A percentile compares a stretch with the other conserved stretches of the same genome.
These are phyloP conservation scores for Heliconius aoede DNA, from an alignment of 2,888 invertebrate genomes.

Conservation along the genomic window DNA sequence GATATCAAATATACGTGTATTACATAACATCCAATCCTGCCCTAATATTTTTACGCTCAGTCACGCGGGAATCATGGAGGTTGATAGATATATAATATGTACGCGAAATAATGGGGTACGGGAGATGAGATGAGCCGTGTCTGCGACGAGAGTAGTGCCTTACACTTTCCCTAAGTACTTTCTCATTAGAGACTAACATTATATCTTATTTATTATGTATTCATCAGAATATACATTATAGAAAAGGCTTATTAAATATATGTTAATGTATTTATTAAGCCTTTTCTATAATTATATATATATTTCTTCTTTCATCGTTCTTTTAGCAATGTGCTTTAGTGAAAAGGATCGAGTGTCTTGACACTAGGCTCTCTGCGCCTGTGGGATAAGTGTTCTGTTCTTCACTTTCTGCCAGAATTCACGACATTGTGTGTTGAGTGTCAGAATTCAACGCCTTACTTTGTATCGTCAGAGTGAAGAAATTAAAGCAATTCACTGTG, in stretches of 20 bases:
- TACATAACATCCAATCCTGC: slow-evolving; percentile 14
- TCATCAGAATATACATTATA: background rate
- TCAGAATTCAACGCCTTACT: too few relatives aligned
- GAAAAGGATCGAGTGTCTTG: too few relatives aligned
- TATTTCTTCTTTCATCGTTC: too few relatives aligned
- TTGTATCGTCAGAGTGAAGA: too few relatives aligned
- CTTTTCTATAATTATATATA: too few relatives aligned
- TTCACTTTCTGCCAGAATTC: too few relatives aligned
- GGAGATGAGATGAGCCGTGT: slow-evolving; percentile 2
- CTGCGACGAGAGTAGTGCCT: background rate
- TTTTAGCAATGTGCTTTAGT: too few relatives aligned
- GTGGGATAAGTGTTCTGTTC: too few relatives aligned
- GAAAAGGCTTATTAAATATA: background rate
- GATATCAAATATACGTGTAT: background rate
- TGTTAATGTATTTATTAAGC: background rate
- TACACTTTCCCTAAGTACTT: slow-evolving; percentile 1
- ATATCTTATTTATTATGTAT: background rate
- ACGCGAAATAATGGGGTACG: slow-evolving; percentile 18
- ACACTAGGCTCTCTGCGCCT: too few relatives aligned
- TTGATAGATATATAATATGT: slow-evolving; percentile 20
- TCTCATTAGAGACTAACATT: background rate
- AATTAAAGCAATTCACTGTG: too few relatives aligned
- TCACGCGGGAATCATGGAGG: slow-evolving; percentile 17
- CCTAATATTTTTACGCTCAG: slow-evolving; percentile 24
- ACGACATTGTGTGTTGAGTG: too few relatives aligned